Evolutionary conservation across 2,113 vertebrate species (phyloP).

Genomic region (Ictalurus punctatus): DNA sequence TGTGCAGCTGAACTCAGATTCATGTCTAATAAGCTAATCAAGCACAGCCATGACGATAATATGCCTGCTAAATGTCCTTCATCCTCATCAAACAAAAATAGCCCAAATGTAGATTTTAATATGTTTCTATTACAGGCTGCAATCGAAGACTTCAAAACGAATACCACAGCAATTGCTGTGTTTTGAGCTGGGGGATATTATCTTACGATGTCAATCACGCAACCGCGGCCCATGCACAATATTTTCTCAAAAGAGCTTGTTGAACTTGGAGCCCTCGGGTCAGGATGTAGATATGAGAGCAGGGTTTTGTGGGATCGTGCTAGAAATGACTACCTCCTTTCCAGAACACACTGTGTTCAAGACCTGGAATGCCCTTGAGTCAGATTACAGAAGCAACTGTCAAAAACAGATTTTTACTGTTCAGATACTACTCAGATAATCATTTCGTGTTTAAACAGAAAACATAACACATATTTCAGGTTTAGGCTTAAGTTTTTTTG

Average conservation of each 20-base stretch:
- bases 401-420: background rate
- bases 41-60: constrained; percentile 12
- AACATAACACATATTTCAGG: background rate
- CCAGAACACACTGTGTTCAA: constrained; percentile 37
- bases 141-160: constrained; percentile 47
- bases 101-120: constrained; percentile 12
- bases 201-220: constrained; percentile 50
- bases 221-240: constrained; percentile 47
- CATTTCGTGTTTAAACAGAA: background rate
- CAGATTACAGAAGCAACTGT: background rate
- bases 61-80: constrained; percentile 26
- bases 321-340: constrained; percentile 28
- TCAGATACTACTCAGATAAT: background rate
- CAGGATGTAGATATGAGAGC: constrained; percentile 42
- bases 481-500: background rate
- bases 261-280: constrained; percentile 45
- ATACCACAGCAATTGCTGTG: constrained; percentile 42
- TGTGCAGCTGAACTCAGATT: constrained; percentile 30
- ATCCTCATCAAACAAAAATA: constrained; percentile 41
- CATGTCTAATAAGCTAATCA: constrained; percentile 38
- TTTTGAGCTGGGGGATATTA: constrained; percentile 48
- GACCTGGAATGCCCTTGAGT: constrained; percentile 14
- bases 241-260: constrained; percentile 40
- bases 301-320: constrained; percentile 32
- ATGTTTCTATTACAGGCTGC: constrained; percentile 35